A percentile compares a stretch with the other conserved stretches of the same genome.
phyloP scores from a whole-genome alignment of 2,888 invertebrate species.

The Caenorhabditis sinica region DNA sequence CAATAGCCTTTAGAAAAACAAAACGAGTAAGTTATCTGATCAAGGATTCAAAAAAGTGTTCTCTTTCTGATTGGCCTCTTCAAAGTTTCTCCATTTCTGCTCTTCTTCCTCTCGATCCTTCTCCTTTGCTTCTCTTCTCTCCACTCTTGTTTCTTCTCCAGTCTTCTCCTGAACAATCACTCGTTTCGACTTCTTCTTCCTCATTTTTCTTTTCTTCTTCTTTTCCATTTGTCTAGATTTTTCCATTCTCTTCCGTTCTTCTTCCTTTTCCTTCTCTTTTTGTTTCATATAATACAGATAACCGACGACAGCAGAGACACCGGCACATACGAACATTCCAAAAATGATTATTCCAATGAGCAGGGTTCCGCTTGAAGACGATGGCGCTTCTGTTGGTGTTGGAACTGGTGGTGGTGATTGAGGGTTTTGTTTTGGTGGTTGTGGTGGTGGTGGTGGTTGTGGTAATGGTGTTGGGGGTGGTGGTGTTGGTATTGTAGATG shows the following conservation, averaged over 20 bases:
- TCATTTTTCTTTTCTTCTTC: constrained; percentile 1
- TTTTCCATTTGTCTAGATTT: neutral
- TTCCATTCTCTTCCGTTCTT: constrained; percentile 19
- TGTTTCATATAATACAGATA: constrained; percentile 18
- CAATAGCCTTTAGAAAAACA: too few species aligned
- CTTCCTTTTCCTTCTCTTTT: neutral
- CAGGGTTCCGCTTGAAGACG: neutral
- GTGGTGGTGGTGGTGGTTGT: neutral
- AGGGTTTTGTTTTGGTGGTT: too few species aligned
- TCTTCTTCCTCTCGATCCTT: constrained; percentile 27
- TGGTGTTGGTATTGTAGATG: neutral
- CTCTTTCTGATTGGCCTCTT: constrained; percentile 31
- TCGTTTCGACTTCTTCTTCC: neutral
- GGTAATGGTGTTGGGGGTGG: neutral
- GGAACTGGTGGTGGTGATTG: neutral
- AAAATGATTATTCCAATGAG: constrained; percentile 2
- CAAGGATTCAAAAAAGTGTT: constrained; percentile 26
- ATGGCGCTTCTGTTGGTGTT: neutral
- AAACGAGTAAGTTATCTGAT: too few species aligned
- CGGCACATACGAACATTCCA: constrained; percentile 11
- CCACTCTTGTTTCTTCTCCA: constrained; percentile 22
- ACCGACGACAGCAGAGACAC: neutral
- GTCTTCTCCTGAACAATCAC: constrained; percentile 7
- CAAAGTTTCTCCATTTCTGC: constrained; percentile 6
- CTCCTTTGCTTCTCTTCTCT: constrained; percentile 20